Percentiles rank a stretch among this genome's conserved stretches.
Evolutionary conservation across 2,113 vertebrate species (phyloP).

Genomic region (Mugil cephalus): DNA sequence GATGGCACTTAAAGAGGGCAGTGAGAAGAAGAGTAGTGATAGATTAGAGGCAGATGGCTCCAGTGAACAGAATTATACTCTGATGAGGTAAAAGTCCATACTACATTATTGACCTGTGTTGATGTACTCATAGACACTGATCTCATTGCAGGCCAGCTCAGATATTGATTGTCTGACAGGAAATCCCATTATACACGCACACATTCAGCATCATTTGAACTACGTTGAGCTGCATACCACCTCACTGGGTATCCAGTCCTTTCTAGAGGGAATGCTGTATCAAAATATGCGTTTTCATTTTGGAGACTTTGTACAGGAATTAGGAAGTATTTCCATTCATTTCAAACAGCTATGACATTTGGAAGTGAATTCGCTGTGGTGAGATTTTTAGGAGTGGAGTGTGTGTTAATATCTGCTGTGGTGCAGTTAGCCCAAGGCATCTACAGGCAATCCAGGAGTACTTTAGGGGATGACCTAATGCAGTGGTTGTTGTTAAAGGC

Average conservation of each 20-base stretch:
- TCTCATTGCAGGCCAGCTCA: constrained; percentile 57
- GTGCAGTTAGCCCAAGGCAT: constrained; percentile 5
- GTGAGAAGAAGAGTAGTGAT: constrained; percentile 6
- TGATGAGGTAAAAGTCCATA: constrained; percentile 70
- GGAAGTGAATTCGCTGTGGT: neutral
- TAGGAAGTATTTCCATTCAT: neutral
- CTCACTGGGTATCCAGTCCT: neutral
- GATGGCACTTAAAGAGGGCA: neutral
- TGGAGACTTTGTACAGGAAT: neutral
- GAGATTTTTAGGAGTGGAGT: neutral
- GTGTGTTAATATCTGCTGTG: neutral
- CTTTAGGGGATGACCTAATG: constrained; percentile 8
- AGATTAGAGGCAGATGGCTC: constrained; percentile 45
- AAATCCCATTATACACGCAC: constrained; percentile 63
- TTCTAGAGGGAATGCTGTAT: neutral
- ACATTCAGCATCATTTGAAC: constrained; percentile 41
- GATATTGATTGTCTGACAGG: constrained; percentile 69
- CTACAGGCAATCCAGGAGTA: constrained; percentile 7
- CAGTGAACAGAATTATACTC: constrained; percentile 68
- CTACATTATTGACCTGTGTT: constrained; percentile 64
- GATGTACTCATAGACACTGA: constrained; percentile 69
- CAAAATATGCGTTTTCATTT: neutral
- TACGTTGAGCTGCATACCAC: neutral
- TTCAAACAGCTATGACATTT: neutral
- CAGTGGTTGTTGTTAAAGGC: constrained; percentile 22